phyloP scores from a whole-genome alignment of 2,113 vertebrate species.

The Solenodon paradoxus region DNA sequence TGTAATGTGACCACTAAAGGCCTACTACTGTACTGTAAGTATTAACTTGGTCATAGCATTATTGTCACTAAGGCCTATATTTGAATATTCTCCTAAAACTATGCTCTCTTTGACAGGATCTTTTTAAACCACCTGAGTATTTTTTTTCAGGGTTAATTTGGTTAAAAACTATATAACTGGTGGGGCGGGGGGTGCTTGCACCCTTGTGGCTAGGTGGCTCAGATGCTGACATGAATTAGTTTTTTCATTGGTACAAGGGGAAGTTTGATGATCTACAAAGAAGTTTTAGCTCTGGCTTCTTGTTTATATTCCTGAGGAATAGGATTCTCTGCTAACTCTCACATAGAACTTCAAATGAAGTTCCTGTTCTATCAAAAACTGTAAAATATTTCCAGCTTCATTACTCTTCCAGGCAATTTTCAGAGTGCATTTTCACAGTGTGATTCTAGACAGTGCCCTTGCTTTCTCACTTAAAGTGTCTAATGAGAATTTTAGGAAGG shows the following conservation, averaged over 20 bases:
- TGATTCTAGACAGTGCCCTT: neutral
- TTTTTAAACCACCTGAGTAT: neutral
- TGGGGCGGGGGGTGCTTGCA: too few relatives aligned
- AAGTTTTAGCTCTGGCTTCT: neutral
- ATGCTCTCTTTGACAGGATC: neutral
- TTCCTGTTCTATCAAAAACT: neutral
- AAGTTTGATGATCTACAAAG: slow-evolving; percentile 34
- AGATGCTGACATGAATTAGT: too few relatives aligned
- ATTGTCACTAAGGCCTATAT: neutral
- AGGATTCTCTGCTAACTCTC: neutral
- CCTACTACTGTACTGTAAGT: neutral
- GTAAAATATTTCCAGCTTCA: neutral
- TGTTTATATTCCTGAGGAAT: neutral
- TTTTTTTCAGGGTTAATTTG: slow-evolving; percentile 43
- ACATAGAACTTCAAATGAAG: neutral
- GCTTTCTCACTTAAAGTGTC: slow-evolving; percentile 14
- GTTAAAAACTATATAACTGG: slow-evolving; percentile 31
- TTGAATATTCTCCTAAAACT: neutral
- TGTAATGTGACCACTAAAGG: neutral
- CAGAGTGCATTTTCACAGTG: neutral
- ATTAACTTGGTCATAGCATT: neutral
- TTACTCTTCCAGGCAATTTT: neutral
- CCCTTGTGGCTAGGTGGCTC: too few relatives aligned
- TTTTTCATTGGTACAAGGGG: neutral
- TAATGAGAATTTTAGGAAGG: slow-evolving; percentile 36